A percentile compares a stretch with the other conserved stretches of the same genome.
phyloP scores from a whole-genome alignment of 2,797 vertebrate genomes.

The Alcedo atthis region DNA sequence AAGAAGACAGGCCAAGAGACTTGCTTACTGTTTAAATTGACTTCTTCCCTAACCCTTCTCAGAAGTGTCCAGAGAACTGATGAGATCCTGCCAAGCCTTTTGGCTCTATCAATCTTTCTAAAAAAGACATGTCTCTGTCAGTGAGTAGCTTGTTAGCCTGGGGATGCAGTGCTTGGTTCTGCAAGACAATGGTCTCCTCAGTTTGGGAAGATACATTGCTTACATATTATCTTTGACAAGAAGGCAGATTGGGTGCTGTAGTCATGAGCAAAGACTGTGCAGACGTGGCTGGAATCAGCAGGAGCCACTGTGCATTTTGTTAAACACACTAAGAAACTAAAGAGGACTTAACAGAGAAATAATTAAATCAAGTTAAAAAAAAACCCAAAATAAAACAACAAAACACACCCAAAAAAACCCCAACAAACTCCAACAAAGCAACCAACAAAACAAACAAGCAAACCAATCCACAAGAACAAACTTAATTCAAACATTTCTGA shows the following conservation, averaged over 20 bases:
- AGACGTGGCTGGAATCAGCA: background rate
- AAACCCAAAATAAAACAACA: too few relatives aligned
- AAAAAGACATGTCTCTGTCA: background rate
- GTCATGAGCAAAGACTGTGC: background rate
- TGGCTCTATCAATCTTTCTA: background rate
- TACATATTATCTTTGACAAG: background rate
- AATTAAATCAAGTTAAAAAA: background rate
- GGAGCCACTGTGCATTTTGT: background rate
- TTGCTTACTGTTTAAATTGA: background rate
- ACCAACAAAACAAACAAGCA: background rate
- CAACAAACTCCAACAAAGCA: background rate
- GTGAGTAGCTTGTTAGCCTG: background rate
- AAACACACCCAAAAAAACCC: too few relatives aligned
- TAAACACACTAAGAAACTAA: background rate
- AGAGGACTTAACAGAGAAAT: background rate
- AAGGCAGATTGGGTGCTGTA: background rate
- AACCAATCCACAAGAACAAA: background rate
- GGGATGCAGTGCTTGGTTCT: background rate
- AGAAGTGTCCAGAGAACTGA: background rate
- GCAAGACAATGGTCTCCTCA: fast-evolving
- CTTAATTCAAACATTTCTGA: background rate
- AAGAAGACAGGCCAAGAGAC: background rate
- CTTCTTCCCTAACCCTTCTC: background rate
- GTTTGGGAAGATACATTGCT: background rate
- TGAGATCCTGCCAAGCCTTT: background rate